Base-by-base conservation (phyloP, 2,797 vertebrate genomes). In the Sebastes elongatus region DNA sequence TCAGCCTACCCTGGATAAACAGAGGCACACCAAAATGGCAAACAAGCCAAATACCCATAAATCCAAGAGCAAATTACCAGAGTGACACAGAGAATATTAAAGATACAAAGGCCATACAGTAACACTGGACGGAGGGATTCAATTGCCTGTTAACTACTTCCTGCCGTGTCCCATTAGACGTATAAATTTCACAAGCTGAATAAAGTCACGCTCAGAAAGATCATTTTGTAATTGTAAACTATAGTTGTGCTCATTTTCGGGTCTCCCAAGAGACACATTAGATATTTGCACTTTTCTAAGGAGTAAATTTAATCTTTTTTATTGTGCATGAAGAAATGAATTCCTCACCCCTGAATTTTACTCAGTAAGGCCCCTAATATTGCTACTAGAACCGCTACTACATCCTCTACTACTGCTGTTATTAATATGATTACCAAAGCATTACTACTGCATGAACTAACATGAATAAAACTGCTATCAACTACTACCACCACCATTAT, bases 31-130 rank as follows among this genome's bases (percentile, higher is more conserved):
- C 74, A 81, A 79, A 78, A 83, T 53, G 80, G 55, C 77, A 88
- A 85, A 86, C 46, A 65, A 83, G 65, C 67, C 75, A 80, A 85
- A 86, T 73, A 71, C 64, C 71, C 70, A 68, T 23, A 62, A 86
- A 89, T 88, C 82, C 78, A 64, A 67, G 42, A 82, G 77, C 69
- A 85, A 89, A 87, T 77, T 56, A 52, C 16, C 68, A 33, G 74
- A 71, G 64, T 52, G 80, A 70, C 64, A 64, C 53, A 57, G 85
- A 77, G 57, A 23, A 33, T 81, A 60, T 76, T 74, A 71, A 65
- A 81, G 63, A 82, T 28, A 42, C 27, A 33, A 28, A 73, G 55
- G 28, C 61, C 27, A 1, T n/a, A 73, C 49, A 81, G 49, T 67
- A 62, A 55, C 46, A 60, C 27, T 22, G 71, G 74, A 57, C 64